These are phyloP conservation scores for Myotis myotis DNA, from an alignment of 2,797 vertebrate species.

Conservation along the genomic window DNA sequence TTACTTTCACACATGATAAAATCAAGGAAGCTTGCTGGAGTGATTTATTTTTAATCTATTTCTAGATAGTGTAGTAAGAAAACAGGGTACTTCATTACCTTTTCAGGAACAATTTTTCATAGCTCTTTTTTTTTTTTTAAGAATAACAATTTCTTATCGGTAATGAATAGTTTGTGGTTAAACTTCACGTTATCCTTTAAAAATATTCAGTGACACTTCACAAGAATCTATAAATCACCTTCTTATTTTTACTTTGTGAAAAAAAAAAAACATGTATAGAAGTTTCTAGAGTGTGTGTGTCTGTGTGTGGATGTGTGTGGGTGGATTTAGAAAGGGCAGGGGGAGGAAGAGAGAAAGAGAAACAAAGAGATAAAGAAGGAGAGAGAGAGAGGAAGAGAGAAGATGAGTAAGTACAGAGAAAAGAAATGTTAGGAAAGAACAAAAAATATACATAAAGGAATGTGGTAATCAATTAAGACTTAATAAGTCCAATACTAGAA, in stretches of 20 bases:
- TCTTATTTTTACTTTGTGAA: neutral
- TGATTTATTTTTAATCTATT: neutral
- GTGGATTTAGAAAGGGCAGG: neutral
- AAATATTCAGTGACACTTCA: neutral
- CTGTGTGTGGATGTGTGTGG: neutral
- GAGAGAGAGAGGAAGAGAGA: neutral
- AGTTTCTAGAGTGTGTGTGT: neutral
- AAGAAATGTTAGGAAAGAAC: neutral
- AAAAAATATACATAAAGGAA: neutral
- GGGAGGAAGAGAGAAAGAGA: neutral
- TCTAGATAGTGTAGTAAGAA: neutral
- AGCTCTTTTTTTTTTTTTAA: neutral
- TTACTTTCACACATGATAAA: neutral
- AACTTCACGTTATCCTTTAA: neutral
- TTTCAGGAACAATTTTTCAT: neutral
- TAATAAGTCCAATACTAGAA: neutral
- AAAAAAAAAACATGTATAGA: neutral
- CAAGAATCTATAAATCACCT: neutral
- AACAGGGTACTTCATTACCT: neutral
- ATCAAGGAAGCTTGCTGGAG: neutral
- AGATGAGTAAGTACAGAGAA: neutral
- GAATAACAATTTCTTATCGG: neutral
- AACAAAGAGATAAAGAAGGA: neutral
- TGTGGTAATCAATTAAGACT: neutral
- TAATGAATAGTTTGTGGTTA: neutral